Base-by-base conservation (phyloP, 1,140 invertebrate genomes). In the Cydia splendana region DNA sequence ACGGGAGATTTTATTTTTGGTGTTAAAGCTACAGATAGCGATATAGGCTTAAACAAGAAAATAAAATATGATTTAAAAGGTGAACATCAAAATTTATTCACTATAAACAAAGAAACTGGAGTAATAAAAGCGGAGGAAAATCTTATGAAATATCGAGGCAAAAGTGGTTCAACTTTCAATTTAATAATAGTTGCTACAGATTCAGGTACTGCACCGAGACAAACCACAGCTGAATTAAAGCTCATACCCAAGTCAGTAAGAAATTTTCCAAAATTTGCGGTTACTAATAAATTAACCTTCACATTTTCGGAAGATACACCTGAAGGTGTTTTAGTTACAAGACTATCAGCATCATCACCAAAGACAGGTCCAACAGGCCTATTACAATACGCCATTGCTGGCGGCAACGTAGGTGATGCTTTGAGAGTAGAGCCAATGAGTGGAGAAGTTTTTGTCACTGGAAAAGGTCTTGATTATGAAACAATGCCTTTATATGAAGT, bases 351-450 rank as follows among this genome's bases (percentile, higher is more conserved):
- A 0, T 95, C 95, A 77, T 96, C 96, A 0, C 96, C 97, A 0
- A 97, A 97, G 85, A 94, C 94, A 74, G 96, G 96, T 1, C 90
- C 95, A 4, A 91, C 93, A 10, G 96, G 95, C 2, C 95, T 95
- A 77, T 93, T 98, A 20, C 94, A 95, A 65, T 99, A 97, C 88
- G 95, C 95, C 18, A 97, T 99, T 81, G 98, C 97, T 18, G 98
- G 98, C 9, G 98, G 98, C 4, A 98, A 99, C 88, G 94, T 98
- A 12, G 97, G 96, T 0, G 96, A 98, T 78, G 97, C 97, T 4
- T 95, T 99, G 53, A 95, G 94, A 84, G 96, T 99, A 71, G 96
- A 98, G 88, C 84, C 95, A 12, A 95, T 95, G 42, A 96, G 95
- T 45, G 98, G 98, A 18, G 95, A 97, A 89, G 94, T 99, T 7